phyloP scores from a whole-genome alignment of 2,113 vertebrate genomes.

The Cettia cetti region DNA sequence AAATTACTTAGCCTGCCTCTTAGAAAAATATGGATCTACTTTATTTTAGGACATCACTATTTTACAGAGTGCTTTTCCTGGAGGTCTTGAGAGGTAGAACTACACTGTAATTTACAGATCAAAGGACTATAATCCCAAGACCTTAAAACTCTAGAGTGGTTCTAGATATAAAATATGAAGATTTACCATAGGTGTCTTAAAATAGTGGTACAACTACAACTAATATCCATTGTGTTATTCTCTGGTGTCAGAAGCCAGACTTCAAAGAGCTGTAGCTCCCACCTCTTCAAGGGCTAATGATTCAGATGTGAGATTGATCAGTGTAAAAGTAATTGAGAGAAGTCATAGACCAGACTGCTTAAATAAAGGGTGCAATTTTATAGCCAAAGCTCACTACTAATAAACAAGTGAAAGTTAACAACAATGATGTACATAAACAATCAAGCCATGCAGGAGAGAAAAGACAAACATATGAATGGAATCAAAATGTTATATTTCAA shows the following conservation, averaged over 20 bases:
- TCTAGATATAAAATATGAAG: background rate
- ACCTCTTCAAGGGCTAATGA: background rate
- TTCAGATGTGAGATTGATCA: background rate
- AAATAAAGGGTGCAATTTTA: background rate
- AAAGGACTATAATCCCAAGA: background rate
- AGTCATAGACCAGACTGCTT: background rate
- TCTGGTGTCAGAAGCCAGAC: background rate
- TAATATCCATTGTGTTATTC: background rate
- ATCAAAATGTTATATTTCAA: constrained; percentile 18
- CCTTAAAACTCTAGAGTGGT: background rate
- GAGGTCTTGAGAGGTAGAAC: background rate
- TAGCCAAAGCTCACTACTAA: background rate
- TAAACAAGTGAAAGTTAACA: background rate
- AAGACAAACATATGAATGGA: constrained; percentile 9
- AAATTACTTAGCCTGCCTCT: background rate
- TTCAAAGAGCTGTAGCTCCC: background rate
- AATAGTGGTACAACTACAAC: background rate
- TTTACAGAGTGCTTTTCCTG: background rate
- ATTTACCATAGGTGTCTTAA: background rate
- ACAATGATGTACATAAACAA: background rate
- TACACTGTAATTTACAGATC: background rate
- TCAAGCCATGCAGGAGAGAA: constrained; percentile 29
- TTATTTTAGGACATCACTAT: background rate
- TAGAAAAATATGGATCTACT: background rate
- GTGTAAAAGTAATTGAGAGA: background rate